Base-by-base conservation (phyloP, 2,888 invertebrate species). In the Zeuzera pyrina region DNA sequence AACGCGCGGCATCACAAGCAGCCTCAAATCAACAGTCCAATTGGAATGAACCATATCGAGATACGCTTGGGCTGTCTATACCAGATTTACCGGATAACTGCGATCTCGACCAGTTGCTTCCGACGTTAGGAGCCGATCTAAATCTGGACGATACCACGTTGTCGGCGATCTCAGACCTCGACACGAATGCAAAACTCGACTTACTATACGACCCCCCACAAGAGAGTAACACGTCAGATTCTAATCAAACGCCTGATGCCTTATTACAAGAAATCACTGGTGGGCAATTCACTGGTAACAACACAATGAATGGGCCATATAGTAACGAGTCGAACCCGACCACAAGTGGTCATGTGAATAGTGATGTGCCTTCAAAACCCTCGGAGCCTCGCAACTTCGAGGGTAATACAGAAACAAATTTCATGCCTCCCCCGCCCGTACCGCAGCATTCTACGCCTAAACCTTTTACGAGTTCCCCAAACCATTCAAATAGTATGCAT, bases 21-120 rank as follows among this genome's bases (percentile, higher is more conserved):
- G 53, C 62, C 42, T 48, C 70, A 39, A 19, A 8, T 8, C 5
- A 8, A 4, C 51, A 70, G 49, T 57, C 77, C n/a, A 66, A 86
- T 66, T 74, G 84, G 84, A 68, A 71, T 71, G 79, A 79, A 45
- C 72, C 79, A 0, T 79, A 78, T 63, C 73, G 77, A 64, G 81
- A 81, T 66, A 60, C 67, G n/a, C 40, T 70, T 22, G 64, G 60
- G 2, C 52, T 78, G 7, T 52, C 71, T 6, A 58, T 84, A n/a
- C 67, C 73, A 1, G 84, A 83, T 37, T 56, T 83, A 19, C 73
- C 81, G 2, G 84, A 83, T 51, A 65, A 61, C 34, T 73, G 76
- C 37, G 90, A 90, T 59, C 76, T 90, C 33, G 90, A 90, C 50
- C 88, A 88, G 48, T 70, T 91, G 47, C 70, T 90, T 56, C 88